Base-by-base conservation (phyloP, 2,113 vertebrate genomes). In the Elanus axillaris region DNA sequence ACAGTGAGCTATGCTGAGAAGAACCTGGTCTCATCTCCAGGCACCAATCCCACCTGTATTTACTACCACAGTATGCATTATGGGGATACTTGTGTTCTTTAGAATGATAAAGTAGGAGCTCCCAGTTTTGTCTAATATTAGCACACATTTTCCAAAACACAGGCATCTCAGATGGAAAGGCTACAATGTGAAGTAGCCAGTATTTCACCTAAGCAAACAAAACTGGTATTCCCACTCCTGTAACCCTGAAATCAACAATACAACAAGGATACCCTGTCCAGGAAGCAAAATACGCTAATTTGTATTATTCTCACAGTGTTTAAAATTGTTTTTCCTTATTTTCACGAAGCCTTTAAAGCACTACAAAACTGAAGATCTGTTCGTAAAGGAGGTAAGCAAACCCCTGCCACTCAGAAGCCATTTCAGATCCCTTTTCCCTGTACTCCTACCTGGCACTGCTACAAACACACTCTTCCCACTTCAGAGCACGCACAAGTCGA, bases 261-360 rank as follows among this genome's bases (percentile, higher is more conserved):
- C 73, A 69, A 76, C 87, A 90, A 88, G 93, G 93, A 95, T 94
- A 96, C 88, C 90, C 95, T 93, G 87, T 26, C 85, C 92, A 66
- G 92, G 87, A 95, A 94, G 77, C 60, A 94, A 87, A 93, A 93
- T 42, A 66, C 13, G 2, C 38, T 58, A 48, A 94, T 95, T 26
- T 62, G 21, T 76, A 58, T 81, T 91, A 88, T 53, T 79, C 66
- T 91, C n/a, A 7, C 56, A 45, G 8, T 11, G 43, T 64, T 88
- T 82, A 29, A 90, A 79, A 32, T n/a, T 42, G 29, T 11, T 93
- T 79, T 63, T 76, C 67, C 78, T 90, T 66, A 66, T 88, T 90
- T 83, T 85, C 75, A 50, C n/a, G 50, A n/a, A 79, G 66, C 29
- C 42, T 88, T 86, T 78, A 45, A 76, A 76, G n/a, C 3, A 0